phyloP scores from a whole-genome alignment of 2,797 vertebrate genomes.

The Tinamus major region DNA sequence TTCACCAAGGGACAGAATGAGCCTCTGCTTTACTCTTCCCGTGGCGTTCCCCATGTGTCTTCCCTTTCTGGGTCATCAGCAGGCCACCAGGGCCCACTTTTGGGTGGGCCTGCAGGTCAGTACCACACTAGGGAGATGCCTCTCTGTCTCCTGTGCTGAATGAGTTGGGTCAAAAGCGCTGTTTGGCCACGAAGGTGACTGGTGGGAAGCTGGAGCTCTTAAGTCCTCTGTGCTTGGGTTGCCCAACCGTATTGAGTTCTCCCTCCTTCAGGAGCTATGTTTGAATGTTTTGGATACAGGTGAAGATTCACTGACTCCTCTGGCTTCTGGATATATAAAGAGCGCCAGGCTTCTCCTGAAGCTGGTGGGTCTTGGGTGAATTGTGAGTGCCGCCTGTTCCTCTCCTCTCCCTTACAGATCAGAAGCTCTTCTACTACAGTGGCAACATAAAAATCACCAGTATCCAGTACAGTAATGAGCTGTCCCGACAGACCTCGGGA shows the following conservation, averaged over 20 bases:
- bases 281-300: not conserved
- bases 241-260: not conserved
- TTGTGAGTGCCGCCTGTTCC: not conserved
- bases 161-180: not conserved
- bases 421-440: constrained; percentile 77
- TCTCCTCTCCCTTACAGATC: constrained; percentile 71
- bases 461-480: constrained; percentile 68
- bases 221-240: not conserved
- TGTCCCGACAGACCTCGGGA: constrained; percentile 75
- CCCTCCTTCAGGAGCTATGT: not conserved
- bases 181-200: not conserved
- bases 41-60: not conserved
- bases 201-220: not conserved
- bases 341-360: not conserved
- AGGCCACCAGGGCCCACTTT: not conserved
- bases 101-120: not conserved
- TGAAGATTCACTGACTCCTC: not conserved
- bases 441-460: constrained; percentile 73
- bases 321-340: not conserved
- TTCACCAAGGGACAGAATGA: not conserved
- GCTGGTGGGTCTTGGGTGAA: not conserved
- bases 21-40: not conserved
- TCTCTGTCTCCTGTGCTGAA: not conserved
- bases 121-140: not conserved
- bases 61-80: not conserved